Conservation (phyloP, 1,140 invertebrate species). For the Tetragonula clypearis region DNA sequence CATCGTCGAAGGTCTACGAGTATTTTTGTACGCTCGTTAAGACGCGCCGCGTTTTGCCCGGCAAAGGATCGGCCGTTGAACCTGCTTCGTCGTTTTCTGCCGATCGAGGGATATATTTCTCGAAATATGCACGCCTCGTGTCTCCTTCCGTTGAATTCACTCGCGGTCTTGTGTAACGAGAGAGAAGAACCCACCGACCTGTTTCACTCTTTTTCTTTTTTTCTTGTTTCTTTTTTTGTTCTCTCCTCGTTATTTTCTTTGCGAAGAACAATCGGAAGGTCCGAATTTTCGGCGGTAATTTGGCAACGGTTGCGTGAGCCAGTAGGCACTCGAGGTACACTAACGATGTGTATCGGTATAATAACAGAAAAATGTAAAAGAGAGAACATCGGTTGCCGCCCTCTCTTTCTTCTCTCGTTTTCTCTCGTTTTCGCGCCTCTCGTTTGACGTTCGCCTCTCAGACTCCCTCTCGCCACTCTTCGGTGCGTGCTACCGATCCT, state of each 20-base stretch:
- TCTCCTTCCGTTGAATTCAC: neutral
- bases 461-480: too few species aligned
- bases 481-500: constrained; percentile 18
- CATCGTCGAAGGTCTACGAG: neutral
- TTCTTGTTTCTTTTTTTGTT: neutral
- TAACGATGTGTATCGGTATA: constrained; percentile 50
- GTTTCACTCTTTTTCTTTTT: neutral
- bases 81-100: neutral
- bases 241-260: neutral
- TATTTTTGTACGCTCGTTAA: constrained; percentile 16
- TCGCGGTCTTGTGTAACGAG: neutral
- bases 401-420: neutral
- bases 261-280: neutral
- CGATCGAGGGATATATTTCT: constrained; percentile 1
- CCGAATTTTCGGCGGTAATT: constrained; percentile 53
- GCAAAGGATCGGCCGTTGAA: constrained; percentile 16
- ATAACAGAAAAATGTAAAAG: constrained; percentile 42
- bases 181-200: too few species aligned
- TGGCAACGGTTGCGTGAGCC: constrained; percentile 55
- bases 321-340: neutral
- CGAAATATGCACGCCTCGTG: neutral
- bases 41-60: neutral
- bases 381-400: neutral
- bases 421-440: neutral
- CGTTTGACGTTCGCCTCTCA: neutral